Percentiles rank a stretch among this genome's conserved stretches.
Conservation (phyloP, 2,888 invertebrate species). For the Drosophila colorata region DNA sequence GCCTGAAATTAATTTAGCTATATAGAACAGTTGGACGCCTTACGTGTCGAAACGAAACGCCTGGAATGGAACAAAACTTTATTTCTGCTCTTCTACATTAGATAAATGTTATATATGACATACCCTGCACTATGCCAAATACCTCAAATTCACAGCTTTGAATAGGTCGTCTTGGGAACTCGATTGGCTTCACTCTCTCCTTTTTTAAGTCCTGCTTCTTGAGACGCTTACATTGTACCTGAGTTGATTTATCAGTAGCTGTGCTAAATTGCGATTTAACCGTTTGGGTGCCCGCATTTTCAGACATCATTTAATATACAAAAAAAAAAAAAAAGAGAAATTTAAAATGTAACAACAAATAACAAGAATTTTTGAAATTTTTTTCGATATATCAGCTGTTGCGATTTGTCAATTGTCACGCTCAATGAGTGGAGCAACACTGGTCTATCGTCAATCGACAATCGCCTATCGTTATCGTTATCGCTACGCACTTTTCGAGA, state of each 20-base stretch:
- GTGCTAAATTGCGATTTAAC: background rate
- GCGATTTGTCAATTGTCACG: background rate
- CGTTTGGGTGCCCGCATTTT: conserved; percentile 30
- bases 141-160: conserved; percentile 81
- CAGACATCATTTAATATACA: conserved; percentile 15
- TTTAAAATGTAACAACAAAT: background rate
- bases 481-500: conserved; percentile 33
- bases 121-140: conserved; percentile 84
- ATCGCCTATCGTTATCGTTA: conserved; percentile 32
- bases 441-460: conserved; percentile 34
- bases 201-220: background rate
- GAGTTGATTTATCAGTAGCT: background rate
- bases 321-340: background rate
- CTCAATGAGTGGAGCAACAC: conserved; percentile 33
- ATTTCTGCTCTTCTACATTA: background rate
- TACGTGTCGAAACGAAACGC: conserved; percentile 77
- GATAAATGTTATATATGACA: background rate
- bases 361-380: conserved; percentile 32
- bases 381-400: background rate
- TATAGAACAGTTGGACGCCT: conserved; percentile 4
- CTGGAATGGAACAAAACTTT: conserved; percentile 36
- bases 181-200: background rate
- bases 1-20: conserved; percentile 6
- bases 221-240: background rate
- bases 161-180: background rate